Conservation (phyloP, 1,140 invertebrate species). For the Neotoxoptera formosana region DNA sequence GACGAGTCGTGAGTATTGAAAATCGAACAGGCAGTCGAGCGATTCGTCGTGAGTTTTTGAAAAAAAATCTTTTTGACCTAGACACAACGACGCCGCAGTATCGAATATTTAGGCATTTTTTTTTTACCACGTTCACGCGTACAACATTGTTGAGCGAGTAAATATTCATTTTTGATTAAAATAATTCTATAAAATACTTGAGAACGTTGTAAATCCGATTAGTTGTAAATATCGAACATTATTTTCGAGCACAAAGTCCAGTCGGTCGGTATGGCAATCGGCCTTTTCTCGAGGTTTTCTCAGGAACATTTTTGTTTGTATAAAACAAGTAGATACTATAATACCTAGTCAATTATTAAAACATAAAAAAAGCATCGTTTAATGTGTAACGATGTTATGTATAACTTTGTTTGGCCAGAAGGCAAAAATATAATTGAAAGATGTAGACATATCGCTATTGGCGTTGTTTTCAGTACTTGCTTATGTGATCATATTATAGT, state of each 20-base stretch:
- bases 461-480: not conserved
- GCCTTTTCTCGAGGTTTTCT: not conserved
- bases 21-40: not conserved
- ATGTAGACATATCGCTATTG: not conserved
- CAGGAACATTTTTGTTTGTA: not conserved
- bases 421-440: not conserved
- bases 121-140: not conserved
- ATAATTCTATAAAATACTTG: not conserved
- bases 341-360: not conserved
- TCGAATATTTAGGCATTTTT: not conserved
- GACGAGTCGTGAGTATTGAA: too few species aligned
- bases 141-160: not conserved
- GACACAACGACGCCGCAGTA: not conserved
- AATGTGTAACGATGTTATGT: not conserved
- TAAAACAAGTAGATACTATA: not conserved
- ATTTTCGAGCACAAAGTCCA: not conserved
- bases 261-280: not conserved
- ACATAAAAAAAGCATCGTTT: not conserved
- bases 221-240: not conserved
- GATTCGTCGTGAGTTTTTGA: not conserved
- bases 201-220: not conserved
- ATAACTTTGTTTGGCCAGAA: not conserved
- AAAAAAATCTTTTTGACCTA: not conserved
- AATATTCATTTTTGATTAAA: not conserved
- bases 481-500: not conserved